These are phyloP conservation scores for Carduelis carduelis DNA, from an alignment of 2,797 vertebrate genomes.

Conservation along the genomic window DNA sequence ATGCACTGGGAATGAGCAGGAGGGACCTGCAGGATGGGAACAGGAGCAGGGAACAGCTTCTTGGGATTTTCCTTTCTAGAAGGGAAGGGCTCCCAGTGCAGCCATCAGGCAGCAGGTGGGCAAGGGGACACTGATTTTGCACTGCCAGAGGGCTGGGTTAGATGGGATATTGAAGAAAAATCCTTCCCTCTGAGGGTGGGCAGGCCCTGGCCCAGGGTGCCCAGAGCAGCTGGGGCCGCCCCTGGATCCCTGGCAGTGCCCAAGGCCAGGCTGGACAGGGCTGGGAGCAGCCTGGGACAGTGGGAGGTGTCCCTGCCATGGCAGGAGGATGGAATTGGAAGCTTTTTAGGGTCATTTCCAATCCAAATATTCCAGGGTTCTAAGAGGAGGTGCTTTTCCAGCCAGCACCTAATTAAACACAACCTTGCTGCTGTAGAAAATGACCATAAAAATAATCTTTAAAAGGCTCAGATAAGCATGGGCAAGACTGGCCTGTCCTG, in stretches of 20 bases:
- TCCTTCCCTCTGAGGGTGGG: neutral
- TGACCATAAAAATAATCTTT: neutral
- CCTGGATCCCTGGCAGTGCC: neutral
- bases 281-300: neutral
- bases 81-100: neutral
- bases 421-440: neutral
- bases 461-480: neutral
- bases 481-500: neutral
- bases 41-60: neutral
- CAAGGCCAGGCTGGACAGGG: fast-evolving
- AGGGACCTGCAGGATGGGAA: neutral
- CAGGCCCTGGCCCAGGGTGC: neutral
- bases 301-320: neutral
- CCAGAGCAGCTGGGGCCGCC: neutral
- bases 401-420: neutral
- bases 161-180: neutral
- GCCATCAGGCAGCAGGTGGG: neutral
- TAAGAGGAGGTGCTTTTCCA: neutral
- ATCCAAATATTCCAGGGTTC: neutral
- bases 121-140: neutral
- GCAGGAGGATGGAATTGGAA: neutral
- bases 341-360: neutral
- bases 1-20: fast-evolving
- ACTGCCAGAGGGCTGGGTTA: neutral
- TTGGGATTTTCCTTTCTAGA: neutral